Conservation (phyloP, 2,888 invertebrate genomes). For the Pardosa pseudoannulata region DNA sequence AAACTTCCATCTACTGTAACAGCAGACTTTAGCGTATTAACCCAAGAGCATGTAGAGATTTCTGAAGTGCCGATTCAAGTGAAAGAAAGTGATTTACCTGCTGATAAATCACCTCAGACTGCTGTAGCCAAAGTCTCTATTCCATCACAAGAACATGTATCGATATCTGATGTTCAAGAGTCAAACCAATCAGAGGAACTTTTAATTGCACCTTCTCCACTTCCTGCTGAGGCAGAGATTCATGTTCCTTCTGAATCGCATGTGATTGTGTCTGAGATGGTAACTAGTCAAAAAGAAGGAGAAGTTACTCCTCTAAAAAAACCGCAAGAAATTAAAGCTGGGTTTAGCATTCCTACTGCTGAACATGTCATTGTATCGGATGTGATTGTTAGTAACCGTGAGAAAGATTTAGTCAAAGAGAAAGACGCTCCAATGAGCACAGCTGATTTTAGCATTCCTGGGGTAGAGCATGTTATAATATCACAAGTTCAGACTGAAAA, state of each 20-base stretch:
- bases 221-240: constrained; percentile 54
- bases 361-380: constrained; percentile 71
- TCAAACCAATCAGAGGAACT: constrained; percentile 85
- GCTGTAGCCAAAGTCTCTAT: constrained; percentile 77
- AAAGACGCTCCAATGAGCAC: constrained; percentile 35
- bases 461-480: constrained; percentile 64
- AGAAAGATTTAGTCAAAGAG: constrained; percentile 67
- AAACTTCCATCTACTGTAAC: constrained; percentile 53
- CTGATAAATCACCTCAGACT: constrained; percentile 72
- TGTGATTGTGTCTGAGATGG: constrained; percentile 58
- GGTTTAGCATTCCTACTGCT: constrained; percentile 61
- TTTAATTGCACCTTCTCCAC: constrained; percentile 40
- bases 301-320: constrained; percentile 54
- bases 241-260: constrained; percentile 66
- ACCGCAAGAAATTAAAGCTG: constrained; percentile 68
- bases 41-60: constrained; percentile 72
- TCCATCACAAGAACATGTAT: constrained; percentile 57
- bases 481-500: constrained; percentile 65
- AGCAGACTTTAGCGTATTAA: constrained; percentile 69
- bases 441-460: constrained; percentile 60
- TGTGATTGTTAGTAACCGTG: constrained; percentile 55
- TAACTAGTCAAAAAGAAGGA: constrained; percentile 72
- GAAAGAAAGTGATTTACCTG: constrained; percentile 76
- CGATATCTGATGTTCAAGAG: constrained; percentile 89
- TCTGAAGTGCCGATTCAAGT: constrained; percentile 61